A percentile compares a stretch with the other conserved stretches of the same genome.
phyloP scores from a whole-genome alignment of 2,113 vertebrate species.

The Nerophis lumbriciformis region DNA sequence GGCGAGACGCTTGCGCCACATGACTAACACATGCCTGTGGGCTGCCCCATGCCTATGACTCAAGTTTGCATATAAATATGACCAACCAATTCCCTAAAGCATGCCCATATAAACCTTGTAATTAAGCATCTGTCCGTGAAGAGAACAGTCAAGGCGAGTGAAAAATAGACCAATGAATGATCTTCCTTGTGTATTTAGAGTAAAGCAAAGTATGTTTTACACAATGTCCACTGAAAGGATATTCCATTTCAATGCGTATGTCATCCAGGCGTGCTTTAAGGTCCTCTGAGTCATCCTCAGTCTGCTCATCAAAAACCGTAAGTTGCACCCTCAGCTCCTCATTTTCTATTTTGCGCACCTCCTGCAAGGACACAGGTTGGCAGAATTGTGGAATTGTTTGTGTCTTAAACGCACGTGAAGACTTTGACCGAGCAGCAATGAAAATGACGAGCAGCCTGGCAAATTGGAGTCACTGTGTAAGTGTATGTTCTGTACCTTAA shows the following conservation, averaged over 20 bases:
- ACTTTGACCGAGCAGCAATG: slow-evolving; percentile 15
- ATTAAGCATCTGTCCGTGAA: background rate
- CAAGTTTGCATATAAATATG: background rate
- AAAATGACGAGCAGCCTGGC: slow-evolving; percentile 4
- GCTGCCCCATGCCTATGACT: slow-evolving; percentile 2
- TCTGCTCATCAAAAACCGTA: slow-evolving; percentile 82
- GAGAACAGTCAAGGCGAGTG: slow-evolving; percentile 1
- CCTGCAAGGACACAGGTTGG: slow-evolving; percentile 60
- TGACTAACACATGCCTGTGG: slow-evolving; percentile 8
- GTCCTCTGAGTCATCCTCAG: slow-evolving; percentile 85
- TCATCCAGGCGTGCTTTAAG: slow-evolving; percentile 82
- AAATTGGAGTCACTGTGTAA: slow-evolving; percentile 10
- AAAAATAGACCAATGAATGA: background rate
- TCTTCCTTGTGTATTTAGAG: slow-evolving; percentile 3
- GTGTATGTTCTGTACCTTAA: slow-evolving; percentile 67
- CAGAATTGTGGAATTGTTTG: slow-evolving; percentile 8
- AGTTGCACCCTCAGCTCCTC: slow-evolving; percentile 86
- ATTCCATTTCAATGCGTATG: slow-evolving; percentile 91
- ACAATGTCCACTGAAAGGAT: slow-evolving; percentile 75
- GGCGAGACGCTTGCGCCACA: slow-evolving; percentile 1
- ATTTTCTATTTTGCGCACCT: slow-evolving; percentile 79
- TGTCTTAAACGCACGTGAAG: background rate
- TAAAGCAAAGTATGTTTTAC: slow-evolving; percentile 7
- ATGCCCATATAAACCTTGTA: background rate
- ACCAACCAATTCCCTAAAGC: background rate